Evolutionary conservation across 37 sponge, comb jelly and placozoan genomes (phyloP).

Genomic region (Tethya wilhelma): DNA sequence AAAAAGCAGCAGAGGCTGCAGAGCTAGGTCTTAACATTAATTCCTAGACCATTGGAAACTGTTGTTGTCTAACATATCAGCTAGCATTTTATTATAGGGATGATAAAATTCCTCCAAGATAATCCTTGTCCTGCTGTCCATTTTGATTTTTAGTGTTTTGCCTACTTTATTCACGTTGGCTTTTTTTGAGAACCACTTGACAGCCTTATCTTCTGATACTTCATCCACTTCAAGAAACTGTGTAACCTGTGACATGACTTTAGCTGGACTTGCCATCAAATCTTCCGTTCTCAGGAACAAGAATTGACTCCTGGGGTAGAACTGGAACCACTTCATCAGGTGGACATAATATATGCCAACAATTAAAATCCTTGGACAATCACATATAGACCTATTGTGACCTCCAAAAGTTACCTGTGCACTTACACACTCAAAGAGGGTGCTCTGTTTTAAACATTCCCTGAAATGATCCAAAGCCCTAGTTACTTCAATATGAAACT

Average conservation of each 20-base stretch:
- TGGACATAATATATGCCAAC: constrained; percentile 34
- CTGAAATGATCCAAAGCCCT: background rate
- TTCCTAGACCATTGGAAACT: constrained; percentile 42
- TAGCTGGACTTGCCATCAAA: background rate
- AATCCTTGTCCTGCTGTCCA: background rate
- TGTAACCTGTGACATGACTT: constrained; percentile 1
- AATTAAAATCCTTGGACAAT: background rate
- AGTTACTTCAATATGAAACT: background rate
- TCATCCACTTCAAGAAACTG: constrained; percentile 30
- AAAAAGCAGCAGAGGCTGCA: no score
- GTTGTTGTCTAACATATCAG: constrained; percentile 26
- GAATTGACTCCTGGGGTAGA: constrained; percentile 38
- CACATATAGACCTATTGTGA: no score
- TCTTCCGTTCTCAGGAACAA: constrained; percentile 59
- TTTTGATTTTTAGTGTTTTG: no score
- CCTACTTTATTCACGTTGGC: no score
- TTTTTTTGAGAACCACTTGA: background rate
- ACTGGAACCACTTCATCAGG: constrained; percentile 41
- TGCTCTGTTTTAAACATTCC: background rate
- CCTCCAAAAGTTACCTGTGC: no score
- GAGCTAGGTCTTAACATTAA: no score
- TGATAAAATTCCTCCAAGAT: constrained; percentile 24
- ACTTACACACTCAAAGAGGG: constrained; percentile 40
- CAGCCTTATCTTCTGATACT: background rate
- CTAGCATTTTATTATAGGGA: constrained; percentile 50